Percentiles rank a stretch among this genome's conserved stretches.
These are phyloP conservation scores for Lordiphosa stackelbergi DNA, from an alignment of 1,140 invertebrate species.

Conservation along the genomic window DNA sequence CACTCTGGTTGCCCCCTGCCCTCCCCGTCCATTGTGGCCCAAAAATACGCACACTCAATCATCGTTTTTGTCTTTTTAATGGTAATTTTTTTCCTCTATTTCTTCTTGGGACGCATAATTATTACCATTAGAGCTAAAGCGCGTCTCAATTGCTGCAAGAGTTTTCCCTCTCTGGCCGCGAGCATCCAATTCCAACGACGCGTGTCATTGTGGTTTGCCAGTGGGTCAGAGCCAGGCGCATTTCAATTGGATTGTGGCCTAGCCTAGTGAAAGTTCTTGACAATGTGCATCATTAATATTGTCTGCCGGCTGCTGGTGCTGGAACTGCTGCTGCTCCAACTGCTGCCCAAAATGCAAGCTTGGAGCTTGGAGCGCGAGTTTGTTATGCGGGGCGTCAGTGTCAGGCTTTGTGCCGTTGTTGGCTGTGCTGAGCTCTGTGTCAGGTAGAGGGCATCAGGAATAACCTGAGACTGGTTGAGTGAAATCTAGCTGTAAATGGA, in stretches of 20 bases:
- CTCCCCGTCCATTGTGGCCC: constrained; percentile 20
- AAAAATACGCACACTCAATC: constrained; percentile 73
- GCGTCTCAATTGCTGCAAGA: constrained; percentile 59
- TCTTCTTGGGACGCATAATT: constrained; percentile 52
- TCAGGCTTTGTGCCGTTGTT: constrained; percentile 35
- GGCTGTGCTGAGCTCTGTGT: constrained; percentile 15
- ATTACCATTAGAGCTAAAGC: constrained; percentile 61
- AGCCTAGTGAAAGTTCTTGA: constrained; percentile 71
- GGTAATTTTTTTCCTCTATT: constrained; percentile 34
- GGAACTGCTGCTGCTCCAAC: no score
- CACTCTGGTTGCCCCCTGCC: background rate
- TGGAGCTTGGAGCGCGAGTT: constrained; percentile 27
- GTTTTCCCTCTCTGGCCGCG: constrained; percentile 12
- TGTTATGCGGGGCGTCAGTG: constrained; percentile 45
- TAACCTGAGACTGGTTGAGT: constrained; percentile 11
- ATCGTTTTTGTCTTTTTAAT: constrained; percentile 74
- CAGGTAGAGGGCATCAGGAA: constrained; percentile 3
- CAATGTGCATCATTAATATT: constrained; percentile 74
- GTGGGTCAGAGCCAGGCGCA: constrained; percentile 50
- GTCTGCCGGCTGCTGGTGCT: constrained; percentile 25
- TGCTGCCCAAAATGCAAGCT: constrained; percentile 41
- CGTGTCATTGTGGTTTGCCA: constrained; percentile 69
- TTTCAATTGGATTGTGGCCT: constrained; percentile 63
- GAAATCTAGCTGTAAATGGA: constrained; percentile 35
- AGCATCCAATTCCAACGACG: constrained; percentile 52